Evolutionary conservation across 1,140 invertebrate genomes (phyloP), one percentile per base, ranked within the genome.

Genomic region (Bombus impatiens): DNA sequence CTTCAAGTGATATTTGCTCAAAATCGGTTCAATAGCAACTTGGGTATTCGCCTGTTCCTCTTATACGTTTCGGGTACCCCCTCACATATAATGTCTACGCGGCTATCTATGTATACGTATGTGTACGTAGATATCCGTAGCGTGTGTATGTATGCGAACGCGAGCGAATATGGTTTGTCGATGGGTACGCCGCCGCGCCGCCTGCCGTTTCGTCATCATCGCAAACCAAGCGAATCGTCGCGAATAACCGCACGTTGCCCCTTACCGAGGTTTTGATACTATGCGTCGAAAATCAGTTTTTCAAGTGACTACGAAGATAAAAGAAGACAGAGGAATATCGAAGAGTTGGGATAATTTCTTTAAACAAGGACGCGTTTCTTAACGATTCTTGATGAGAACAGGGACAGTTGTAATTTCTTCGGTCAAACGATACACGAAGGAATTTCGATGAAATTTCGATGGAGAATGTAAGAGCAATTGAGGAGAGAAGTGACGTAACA

Each of bases 11-110:
- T 95, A 95, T 95, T 95, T 95, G 93, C 95, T 94, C 94, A 93
- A 95, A 95, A 95, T 95, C 95, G 95, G 94, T 95, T 95, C 95
- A 95, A 95, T 95, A 94, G 94, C 94, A 95, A 95, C 94, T 95
- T 95, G 94, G 94, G 90, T 94, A 95, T 93, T 94, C 93, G 93
- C 92, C 93, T 94, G 93, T 94, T 94, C 93, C 92, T 95, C 94
- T 95, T 94, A 94, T 94, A 94, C 89, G 89, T 90, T 90, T 90
- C 86, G 89, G 88, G 76, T 79, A 86, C 78, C 80, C 88, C 86
- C 59, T 67, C 83, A 35, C 83, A 68, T 90, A 90, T 90, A 90
- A 82, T 78, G 74, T 81, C 71, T 79, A 40, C 57, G 76, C 28
- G 59, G 28, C 28, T 13, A 13, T 57, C 4, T 53, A n/a, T 25